Conservation (phyloP, 2,888 invertebrate genomes). For the Standfussiana lucernea region DNA sequence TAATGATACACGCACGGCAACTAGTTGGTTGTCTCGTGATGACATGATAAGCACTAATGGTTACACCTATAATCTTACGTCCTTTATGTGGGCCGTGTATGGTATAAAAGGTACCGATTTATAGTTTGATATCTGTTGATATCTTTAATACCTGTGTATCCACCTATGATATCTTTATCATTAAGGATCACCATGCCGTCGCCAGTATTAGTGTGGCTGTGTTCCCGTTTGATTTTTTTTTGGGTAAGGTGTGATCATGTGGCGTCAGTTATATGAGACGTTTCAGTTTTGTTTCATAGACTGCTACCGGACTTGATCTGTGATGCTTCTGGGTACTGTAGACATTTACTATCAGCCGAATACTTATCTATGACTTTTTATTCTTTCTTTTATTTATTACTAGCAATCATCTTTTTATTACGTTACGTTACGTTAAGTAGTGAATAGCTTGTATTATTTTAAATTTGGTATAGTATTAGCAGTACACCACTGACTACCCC, state of each 20-base stretch:
- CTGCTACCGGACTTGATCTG: background rate
- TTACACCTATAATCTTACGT: slow-evolving; percentile 36
- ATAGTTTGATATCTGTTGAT: background rate
- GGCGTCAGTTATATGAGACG: background rate
- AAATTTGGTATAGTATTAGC: no score
- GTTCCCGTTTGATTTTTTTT: background rate
- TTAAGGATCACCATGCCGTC: background rate
- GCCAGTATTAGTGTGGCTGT: background rate
- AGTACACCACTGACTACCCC: no score
- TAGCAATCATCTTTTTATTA: background rate
- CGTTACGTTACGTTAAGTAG: no score
- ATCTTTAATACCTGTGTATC: background rate
- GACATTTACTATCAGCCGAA: background rate
- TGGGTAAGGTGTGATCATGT: background rate
- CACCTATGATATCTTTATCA: background rate
- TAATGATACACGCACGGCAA: slow-evolving; percentile 41
- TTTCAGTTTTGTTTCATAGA: background rate
- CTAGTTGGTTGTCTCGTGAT: slow-evolving; percentile 14
- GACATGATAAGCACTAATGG: slow-evolving; percentile 26
- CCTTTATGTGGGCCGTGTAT: slow-evolving; percentile 40
- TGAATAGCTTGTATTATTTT: no score
- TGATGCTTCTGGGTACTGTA: background rate
- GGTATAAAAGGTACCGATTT: slow-evolving; percentile 6
- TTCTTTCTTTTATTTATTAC: background rate
- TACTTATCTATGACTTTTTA: background rate